Base-by-base conservation (phyloP, 2,113 vertebrate species). In the Salvator merianae region DNA sequence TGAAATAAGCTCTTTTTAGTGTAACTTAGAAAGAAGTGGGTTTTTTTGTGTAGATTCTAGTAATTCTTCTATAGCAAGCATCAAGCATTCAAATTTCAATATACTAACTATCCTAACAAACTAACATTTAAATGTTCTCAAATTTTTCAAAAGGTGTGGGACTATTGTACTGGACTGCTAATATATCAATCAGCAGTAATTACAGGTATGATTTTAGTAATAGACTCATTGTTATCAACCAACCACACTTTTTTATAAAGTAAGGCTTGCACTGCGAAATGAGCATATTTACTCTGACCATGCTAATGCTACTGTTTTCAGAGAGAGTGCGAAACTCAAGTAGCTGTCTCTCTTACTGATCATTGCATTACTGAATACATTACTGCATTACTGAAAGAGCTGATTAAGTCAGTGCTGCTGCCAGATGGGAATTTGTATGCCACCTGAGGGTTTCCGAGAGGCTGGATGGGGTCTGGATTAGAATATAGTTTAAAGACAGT, bases 181-280 rank as follows among this genome's bases (percentile, higher is more conserved):
- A 88, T 95, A 24, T 95, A 97, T 92, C 96, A 95, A 71, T 99
- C 98, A 18, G 94, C 95, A 90, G 96, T 99, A 65, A 90, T 98
- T 74, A 95, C 98, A 92, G 96, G 98, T 98, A 94, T 47, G 59
- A 63, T 59, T 85, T 66, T 9, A 59, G 26, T 53, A 55, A 40
- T 55, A 69, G 34, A 72, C 12, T 13, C 43, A 43, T 72, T n/a
- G 28, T 13, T 63, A 34, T 18, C 32, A 83, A 22, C 8, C 2
- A 50, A 72, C 40, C n/a, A 50, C 7, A 65, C 10, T 7, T 66
- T 84, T 50, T 6, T 63, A 63, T 50, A 79, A 79, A 79, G 16
- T 8, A 72, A 32, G 47, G 4, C 40, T 82, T 63, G 18, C 30
- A 43, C n/a, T 26, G 73, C 40, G 28, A 73, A 38, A 63, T 50